These are phyloP conservation scores for Drepana falcataria DNA, from an alignment of 2,888 invertebrate genomes.

Conservation along the genomic window DNA sequence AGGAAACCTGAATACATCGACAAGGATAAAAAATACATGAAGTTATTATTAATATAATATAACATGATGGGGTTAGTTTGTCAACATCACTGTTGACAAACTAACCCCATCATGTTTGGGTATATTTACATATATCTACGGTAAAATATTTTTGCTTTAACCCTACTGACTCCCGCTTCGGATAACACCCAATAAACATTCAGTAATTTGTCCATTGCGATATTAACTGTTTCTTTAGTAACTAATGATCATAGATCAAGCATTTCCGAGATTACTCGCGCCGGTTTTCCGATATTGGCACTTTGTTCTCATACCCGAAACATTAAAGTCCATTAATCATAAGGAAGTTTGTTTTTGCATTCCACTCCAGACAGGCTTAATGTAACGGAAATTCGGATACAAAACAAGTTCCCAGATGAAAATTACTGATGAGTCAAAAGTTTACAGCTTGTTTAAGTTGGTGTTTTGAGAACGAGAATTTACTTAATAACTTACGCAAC, in stretches of 20 bases:
- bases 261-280: not conserved
- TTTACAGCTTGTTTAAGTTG: not conserved
- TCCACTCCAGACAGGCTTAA: slow-evolving; percentile 10
- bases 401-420: not conserved
- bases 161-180: no score
- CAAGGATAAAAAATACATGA: no score
- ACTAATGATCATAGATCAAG: slow-evolving; percentile 1
- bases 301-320: slow-evolving; percentile 7
- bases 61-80: no score
- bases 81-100: no score
- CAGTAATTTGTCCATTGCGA: no score
- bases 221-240: no score
- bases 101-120: no score
- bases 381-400: slow-evolving; percentile 12
- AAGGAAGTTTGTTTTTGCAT: slow-evolving; percentile 21
- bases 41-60: no score
- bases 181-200: no score
- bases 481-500: not conserved
- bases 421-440: slow-evolving; percentile 1
- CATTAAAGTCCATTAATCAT: slow-evolving; percentile 27
- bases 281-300: slow-evolving; percentile 1
- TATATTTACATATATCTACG: no score
- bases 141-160: no score
- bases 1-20: no score
- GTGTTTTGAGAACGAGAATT: not conserved